A percentile compares a stretch with the other conserved stretches of the same genome.
Conservation (phyloP, 2,888 invertebrate genomes). For the Eristalis arbustorum region DNA sequence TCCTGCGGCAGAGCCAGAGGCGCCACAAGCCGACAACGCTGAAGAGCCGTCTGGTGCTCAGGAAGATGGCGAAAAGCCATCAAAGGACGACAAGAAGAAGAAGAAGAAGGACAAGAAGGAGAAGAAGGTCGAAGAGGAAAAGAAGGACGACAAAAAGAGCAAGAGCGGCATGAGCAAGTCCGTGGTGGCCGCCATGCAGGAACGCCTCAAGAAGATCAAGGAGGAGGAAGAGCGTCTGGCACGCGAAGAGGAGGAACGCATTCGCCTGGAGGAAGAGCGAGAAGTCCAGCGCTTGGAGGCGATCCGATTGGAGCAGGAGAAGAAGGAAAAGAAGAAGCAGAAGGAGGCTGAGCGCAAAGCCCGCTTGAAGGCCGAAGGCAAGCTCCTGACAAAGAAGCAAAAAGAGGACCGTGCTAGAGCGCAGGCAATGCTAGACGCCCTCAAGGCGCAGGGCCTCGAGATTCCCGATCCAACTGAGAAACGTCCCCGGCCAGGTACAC, state of each 20-base stretch:
- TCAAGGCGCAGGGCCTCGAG: conserved; percentile 93
- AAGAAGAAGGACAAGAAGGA: conserved; percentile 79
- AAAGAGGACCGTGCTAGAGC: conserved; percentile 94
- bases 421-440: conserved; percentile 92
- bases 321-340: conserved; percentile 92
- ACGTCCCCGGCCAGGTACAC: conserved; percentile 86
- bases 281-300: conserved; percentile 88
- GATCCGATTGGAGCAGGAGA: conserved; percentile 90
- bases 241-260: conserved; percentile 90
- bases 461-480: conserved; percentile 87
- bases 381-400: conserved; percentile 95
- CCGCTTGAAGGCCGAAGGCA: conserved; percentile 97
- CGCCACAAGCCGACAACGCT: conserved; percentile 14
- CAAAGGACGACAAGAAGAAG: conserved; percentile 79
- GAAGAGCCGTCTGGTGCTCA: conserved; percentile 11
- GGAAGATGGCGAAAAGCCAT: conserved; percentile 71
- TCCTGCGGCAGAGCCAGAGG: conserved; percentile 74
- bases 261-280: conserved; percentile 87
- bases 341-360: conserved; percentile 96
- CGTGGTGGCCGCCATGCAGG: conserved; percentile 94
- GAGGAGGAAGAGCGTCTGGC: conserved; percentile 91
- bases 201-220: conserved; percentile 91
- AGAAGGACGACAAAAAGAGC: conserved; percentile 81
- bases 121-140: conserved; percentile 81
- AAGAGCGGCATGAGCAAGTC: conserved; percentile 90